A percentile compares a stretch with the other conserved stretches of the same genome.
These are phyloP conservation scores for Leptonema lineaticorne DNA, from an alignment of 1,140 invertebrate species.

Conservation along the genomic window DNA sequence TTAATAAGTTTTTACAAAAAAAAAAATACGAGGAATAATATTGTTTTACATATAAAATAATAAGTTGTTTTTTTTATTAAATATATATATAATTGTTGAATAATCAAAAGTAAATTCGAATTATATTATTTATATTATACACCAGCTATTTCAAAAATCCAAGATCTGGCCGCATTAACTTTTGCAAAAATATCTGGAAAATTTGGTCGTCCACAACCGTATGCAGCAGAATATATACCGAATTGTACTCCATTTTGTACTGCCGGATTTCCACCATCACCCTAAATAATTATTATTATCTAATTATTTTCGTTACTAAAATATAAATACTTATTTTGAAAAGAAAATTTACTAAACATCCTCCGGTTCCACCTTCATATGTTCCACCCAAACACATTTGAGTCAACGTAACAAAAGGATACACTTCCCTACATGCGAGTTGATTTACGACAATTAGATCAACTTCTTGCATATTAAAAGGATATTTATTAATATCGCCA, in stretches of 20 bases:
- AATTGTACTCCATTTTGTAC: slow-evolving; percentile 33
- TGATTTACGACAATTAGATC: slow-evolving; percentile 33
- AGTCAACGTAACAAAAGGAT: slow-evolving; percentile 25
- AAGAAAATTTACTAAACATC: slow-evolving; percentile 35
- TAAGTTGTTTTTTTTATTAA: too few relatives aligned
- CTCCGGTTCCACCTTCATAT: slow-evolving; percentile 30
- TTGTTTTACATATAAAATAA: too few relatives aligned
- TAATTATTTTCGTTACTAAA: slow-evolving; percentile 2
- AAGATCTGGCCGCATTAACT: slow-evolving; percentile 19
- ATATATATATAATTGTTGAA: too few relatives aligned
- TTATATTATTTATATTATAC: too few relatives aligned
- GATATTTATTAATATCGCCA: neutral
- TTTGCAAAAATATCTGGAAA: slow-evolving; percentile 35
- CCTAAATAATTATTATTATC: slow-evolving; percentile 21
- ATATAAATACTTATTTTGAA: neutral
- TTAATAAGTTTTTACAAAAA: too few relatives aligned
- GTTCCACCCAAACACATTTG: slow-evolving; percentile 29
- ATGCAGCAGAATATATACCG: slow-evolving; percentile 27
- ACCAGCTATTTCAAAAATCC: slow-evolving; percentile 24
- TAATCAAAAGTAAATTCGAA: too few relatives aligned
- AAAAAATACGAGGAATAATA: too few relatives aligned
- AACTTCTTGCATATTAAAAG: slow-evolving; percentile 29
- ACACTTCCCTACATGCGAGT: slow-evolving; percentile 8
- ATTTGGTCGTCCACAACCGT: slow-evolving; percentile 25
- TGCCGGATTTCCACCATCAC: slow-evolving; percentile 36